phyloP scores from a whole-genome alignment of 2,113 vertebrate genomes.

The Paradoxurus hermaphroditus region DNA sequence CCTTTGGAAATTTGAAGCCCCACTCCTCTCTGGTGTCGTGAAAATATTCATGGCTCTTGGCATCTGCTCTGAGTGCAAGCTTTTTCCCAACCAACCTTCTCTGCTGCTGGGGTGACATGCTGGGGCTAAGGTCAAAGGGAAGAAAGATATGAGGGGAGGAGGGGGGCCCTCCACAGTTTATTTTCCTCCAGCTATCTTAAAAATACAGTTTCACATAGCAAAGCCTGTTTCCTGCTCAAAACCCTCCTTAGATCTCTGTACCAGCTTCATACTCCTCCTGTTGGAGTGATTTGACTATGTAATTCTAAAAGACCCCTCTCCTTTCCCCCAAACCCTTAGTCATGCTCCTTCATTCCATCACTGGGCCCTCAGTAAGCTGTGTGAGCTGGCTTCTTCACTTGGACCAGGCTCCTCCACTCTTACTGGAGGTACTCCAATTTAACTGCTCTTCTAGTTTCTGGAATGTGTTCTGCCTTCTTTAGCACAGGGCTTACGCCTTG shows the following conservation, averaged over 20 bases:
- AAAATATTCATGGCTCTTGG: not conserved
- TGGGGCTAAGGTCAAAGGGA: not conserved
- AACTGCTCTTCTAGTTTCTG: not conserved
- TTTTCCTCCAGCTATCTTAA: not conserved
- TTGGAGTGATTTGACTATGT: not conserved
- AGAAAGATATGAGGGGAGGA: not conserved
- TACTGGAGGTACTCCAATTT: not conserved
- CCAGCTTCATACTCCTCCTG: not conserved
- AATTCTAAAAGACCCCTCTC: not conserved
- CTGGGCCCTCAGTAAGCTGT: not conserved
- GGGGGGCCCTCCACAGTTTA: not conserved
- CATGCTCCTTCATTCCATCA: not conserved
- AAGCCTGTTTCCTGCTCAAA: not conserved
- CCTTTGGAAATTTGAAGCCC: not conserved
- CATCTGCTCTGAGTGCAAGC: not conserved
- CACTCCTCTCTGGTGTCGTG: not conserved
- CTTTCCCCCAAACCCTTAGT: not conserved
- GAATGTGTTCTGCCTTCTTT: not conserved
- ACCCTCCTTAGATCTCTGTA: not conserved
- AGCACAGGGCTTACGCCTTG: not conserved
- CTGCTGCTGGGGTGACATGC: not conserved
- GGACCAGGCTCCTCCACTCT: not conserved
- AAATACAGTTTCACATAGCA: not conserved
- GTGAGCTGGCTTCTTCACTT: not conserved
- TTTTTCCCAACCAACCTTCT: not conserved